Conservation (phyloP, 2,113 vertebrate species). For the Oryzias woworae region DNA sequence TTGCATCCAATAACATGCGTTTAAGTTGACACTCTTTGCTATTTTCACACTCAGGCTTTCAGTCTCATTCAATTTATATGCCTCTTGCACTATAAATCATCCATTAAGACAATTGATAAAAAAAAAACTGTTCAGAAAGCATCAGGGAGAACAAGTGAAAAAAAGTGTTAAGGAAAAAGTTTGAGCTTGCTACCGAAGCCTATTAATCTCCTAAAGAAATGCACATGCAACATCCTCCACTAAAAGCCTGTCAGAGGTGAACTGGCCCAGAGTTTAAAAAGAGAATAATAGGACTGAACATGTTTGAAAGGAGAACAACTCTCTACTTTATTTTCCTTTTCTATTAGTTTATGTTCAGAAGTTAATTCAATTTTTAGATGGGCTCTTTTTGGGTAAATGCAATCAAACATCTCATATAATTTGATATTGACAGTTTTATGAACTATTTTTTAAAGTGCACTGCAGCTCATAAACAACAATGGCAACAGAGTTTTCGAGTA, state of each 20-base stretch:
- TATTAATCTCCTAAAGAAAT: conserved; percentile 47
- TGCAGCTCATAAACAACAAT: conserved; percentile 3
- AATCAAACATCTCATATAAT: not conserved
- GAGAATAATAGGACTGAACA: not conserved
- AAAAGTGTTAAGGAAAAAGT: conserved; percentile 11
- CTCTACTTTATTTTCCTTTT: fast-evolving
- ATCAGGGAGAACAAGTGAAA: conserved; percentile 34
- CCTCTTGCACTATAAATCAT: conserved; percentile 30
- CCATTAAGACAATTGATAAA: conserved; percentile 61
- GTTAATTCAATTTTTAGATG: not conserved
- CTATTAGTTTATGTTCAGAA: conserved; percentile 1
- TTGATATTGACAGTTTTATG: conserved; percentile 1
- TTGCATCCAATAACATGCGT: conserved; percentile 37
- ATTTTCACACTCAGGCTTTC: conserved; percentile 21
- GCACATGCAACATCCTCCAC: conserved; percentile 14
- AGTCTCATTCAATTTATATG: conserved; percentile 5
- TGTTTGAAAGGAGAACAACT: not conserved
- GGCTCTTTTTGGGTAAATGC: not conserved
- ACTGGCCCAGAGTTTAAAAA: conserved; percentile 10
- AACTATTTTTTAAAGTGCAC: conserved; percentile 14
- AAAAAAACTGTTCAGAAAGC: conserved; percentile 50
- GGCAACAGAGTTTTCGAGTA: conserved; percentile 14
- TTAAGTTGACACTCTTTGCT: conserved; percentile 30
- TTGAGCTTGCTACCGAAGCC: conserved; percentile 7
- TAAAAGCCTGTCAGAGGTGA: conserved; percentile 21